Conservation (phyloP, 2,113 vertebrate species). For the Sprattus sprattus region DNA sequence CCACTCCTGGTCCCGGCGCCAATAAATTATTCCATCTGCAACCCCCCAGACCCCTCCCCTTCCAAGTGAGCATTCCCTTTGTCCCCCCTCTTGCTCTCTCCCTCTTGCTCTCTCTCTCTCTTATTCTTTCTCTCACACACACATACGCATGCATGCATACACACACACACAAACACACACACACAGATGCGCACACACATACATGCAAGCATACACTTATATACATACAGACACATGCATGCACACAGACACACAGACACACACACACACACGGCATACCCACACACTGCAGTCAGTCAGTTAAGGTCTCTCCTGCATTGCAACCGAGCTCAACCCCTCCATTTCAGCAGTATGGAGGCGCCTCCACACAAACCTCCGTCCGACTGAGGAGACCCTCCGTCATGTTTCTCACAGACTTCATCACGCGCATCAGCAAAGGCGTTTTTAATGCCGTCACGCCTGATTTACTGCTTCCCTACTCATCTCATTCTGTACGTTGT, state of each 20-base stretch:
- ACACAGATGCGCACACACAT: background rate
- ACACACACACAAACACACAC: background rate
- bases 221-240: background rate
- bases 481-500: background rate
- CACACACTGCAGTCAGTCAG: background rate
- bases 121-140: background rate
- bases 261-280: background rate
- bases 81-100: background rate
- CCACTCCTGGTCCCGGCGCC: background rate
- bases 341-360: no score
- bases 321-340: no score
- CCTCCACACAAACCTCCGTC: no score
- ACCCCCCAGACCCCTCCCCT: background rate
- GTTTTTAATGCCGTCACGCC: background rate
- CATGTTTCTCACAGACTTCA: background rate
- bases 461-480: background rate
- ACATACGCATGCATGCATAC: no score
- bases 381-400: background rate
- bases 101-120: background rate
- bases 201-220: background rate
- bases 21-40: conserved; percentile 1
- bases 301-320: no score
- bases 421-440: background rate
- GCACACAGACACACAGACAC: background rate
- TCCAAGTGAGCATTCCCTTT: background rate